phyloP scores from a whole-genome alignment of 2,797 vertebrate species.

The Anguilla obscura region DNA sequence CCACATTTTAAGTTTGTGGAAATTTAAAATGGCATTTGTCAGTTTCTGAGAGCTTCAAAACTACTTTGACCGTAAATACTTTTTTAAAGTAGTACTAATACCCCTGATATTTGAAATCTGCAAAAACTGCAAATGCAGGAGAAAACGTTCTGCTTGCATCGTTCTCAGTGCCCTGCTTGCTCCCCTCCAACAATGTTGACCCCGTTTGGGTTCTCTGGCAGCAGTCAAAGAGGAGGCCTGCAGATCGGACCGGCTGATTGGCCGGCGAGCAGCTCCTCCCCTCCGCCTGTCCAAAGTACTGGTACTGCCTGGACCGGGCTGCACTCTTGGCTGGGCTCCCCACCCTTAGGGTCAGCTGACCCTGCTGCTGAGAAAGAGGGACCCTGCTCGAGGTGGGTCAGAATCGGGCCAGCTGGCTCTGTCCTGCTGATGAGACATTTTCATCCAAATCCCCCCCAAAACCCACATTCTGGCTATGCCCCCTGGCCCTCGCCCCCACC shows the following conservation, averaged over 20 bases:
- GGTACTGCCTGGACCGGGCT: slow-evolving; percentile 23
- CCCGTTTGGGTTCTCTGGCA: not conserved
- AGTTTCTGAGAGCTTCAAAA: too few relatives aligned
- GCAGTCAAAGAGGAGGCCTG: not conserved
- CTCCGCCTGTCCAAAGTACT: slow-evolving; percentile 59
- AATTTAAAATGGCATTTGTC: too few relatives aligned
- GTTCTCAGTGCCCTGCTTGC: slow-evolving; percentile 14
- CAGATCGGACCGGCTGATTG: slow-evolving; percentile 36
- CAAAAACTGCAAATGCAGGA: not conserved
- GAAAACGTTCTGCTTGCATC: not conserved
- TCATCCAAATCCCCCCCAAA: slow-evolving; percentile 58
- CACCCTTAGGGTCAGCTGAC: slow-evolving; percentile 22
- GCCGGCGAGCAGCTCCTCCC: slow-evolving; percentile 62
- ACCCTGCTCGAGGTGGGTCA: slow-evolving; percentile 63
- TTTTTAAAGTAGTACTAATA: not conserved
- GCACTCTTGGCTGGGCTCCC: slow-evolving; percentile 54
- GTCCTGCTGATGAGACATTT: slow-evolving; percentile 64
- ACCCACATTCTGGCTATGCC: not conserved
- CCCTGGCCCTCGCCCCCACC: slow-evolving; percentile 38
- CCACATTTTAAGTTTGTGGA: not conserved
- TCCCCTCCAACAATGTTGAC: not conserved
- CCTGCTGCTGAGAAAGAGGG: slow-evolving; percentile 53
- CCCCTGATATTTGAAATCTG: not conserved
- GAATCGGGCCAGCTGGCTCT: slow-evolving; percentile 64
- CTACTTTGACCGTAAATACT: not conserved